Conservation (phyloP, 23 tunicate species). For the Aplidium turbinatum region DNA sequence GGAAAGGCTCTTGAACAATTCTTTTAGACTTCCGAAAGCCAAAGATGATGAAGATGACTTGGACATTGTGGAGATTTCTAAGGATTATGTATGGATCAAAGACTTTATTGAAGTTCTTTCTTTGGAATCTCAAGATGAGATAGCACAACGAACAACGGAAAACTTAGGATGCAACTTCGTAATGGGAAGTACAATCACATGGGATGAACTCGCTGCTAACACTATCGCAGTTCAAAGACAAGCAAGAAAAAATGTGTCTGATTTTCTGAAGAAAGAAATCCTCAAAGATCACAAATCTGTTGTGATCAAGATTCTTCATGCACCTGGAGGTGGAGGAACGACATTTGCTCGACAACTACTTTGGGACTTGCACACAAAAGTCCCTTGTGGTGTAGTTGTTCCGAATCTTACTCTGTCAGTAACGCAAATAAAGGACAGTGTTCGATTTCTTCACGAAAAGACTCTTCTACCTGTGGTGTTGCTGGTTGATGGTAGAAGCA, state of each 20-base stretch:
- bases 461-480: conserved; percentile 56
- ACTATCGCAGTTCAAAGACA: conserved; percentile 38
- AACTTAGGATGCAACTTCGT: conserved; percentile 56
- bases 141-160: not conserved
- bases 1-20: not conserved
- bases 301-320: conserved; percentile 36
- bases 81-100: conserved; percentile 13
- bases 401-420: conserved; percentile 27
- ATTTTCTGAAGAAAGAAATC: not conserved
- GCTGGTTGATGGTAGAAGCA: conserved; percentile 58
- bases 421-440: conserved; percentile 27
- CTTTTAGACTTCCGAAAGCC: not conserved
- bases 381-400: conserved; percentile 46
- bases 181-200: conserved; percentile 37
- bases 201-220: conserved; percentile 35
- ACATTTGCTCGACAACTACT: conserved; percentile 60
- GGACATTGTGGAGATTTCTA: conserved; percentile 6
- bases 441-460: conserved; percentile 24
- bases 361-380: conserved; percentile 52
- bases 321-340: conserved; percentile 80
- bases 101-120: conserved; percentile 25
- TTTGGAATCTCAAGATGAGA: not conserved
- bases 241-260: not conserved
- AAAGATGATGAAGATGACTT: conserved; percentile 1
- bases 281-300: conserved; percentile 29